Evolutionary conservation across 2,888 invertebrate species (phyloP).

Genomic region (Helobdella robusta): DNA sequence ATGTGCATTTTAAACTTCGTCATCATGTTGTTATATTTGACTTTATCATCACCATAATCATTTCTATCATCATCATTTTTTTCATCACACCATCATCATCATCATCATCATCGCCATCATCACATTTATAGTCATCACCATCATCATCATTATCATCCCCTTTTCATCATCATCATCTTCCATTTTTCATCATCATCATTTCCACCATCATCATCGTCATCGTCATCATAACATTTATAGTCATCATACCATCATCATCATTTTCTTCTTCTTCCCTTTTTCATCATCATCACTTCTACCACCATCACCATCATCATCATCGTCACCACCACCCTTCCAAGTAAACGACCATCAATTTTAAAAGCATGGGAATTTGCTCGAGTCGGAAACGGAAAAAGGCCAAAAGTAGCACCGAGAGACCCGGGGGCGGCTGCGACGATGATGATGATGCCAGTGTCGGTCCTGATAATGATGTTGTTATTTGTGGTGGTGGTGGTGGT

Average conservation of each 20-base stretch:
- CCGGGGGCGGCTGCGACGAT: background rate
- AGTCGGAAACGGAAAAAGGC: background rate
- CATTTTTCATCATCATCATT: conserved; percentile 6
- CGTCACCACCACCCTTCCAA: conserved; percentile 1
- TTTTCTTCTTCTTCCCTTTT: too few relatives aligned
- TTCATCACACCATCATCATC: conserved; percentile 13
- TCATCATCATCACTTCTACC: too few relatives aligned
- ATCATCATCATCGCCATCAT: conserved; percentile 7
- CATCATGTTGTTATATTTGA: too few relatives aligned
- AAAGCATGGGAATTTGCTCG: background rate
- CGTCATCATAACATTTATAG: conserved; percentile 10
- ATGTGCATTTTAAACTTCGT: too few relatives aligned
- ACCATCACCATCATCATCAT: conserved; percentile 20
- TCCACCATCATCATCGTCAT: background rate
- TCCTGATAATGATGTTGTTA: background rate
- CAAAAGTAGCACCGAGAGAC: background rate
- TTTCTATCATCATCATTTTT: background rate
- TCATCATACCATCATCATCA: conserved; percentile 10
- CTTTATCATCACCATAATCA: too few relatives aligned
- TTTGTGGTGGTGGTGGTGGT: background rate
- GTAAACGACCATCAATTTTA: background rate
- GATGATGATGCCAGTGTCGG: background rate
- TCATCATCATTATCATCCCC: conserved; percentile 14
- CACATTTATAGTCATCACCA: background rate
- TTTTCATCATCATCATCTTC: conserved; percentile 11